These are phyloP conservation scores for Platichthys stellatus DNA, from an alignment of 2,113 vertebrate genomes.

Conservation along the genomic window DNA sequence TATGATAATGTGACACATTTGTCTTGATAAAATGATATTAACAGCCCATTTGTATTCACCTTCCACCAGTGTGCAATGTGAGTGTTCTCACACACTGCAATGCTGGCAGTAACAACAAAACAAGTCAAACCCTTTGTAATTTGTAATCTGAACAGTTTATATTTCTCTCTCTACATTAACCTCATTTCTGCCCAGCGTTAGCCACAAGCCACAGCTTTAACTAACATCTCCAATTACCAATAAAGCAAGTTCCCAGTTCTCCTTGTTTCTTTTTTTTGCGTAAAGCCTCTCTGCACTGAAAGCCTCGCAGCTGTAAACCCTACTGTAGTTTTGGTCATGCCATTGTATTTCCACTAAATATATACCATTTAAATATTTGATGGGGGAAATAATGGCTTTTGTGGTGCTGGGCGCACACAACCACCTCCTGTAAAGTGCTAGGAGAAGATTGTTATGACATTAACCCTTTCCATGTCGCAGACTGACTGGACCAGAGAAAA, in stretches of 20 bases:
- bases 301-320: slow-evolving; percentile 13
- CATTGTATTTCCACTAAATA: slow-evolving; percentile 47
- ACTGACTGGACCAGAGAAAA: slow-evolving; percentile 8
- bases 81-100: neutral
- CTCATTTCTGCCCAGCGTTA: neutral
- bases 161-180: neutral
- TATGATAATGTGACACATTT: too few relatives aligned
- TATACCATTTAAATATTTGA: slow-evolving; percentile 58
- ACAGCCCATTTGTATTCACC: too few relatives aligned
- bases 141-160: neutral
- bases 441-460: slow-evolving; percentile 26
- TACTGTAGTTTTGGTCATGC: slow-evolving; percentile 13
- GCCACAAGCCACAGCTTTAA: slow-evolving; percentile 8
- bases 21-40: too few relatives aligned
- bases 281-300: slow-evolving; percentile 7
- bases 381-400: slow-evolving; percentile 51
- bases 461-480: slow-evolving; percentile 14
- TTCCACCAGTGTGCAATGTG: neutral
- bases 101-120: neutral
- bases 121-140: neutral
- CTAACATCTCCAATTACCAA: slow-evolving; percentile 1
- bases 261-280: neutral
- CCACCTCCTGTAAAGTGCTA: slow-evolving; percentile 51
- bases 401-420: slow-evolving; percentile 33
- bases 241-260: slow-evolving; percentile 18